Evolutionary conservation across 1,140 invertebrate genomes (phyloP), one percentile per base, ranked within the genome.

Genomic region (Camponotus floridanus): DNA sequence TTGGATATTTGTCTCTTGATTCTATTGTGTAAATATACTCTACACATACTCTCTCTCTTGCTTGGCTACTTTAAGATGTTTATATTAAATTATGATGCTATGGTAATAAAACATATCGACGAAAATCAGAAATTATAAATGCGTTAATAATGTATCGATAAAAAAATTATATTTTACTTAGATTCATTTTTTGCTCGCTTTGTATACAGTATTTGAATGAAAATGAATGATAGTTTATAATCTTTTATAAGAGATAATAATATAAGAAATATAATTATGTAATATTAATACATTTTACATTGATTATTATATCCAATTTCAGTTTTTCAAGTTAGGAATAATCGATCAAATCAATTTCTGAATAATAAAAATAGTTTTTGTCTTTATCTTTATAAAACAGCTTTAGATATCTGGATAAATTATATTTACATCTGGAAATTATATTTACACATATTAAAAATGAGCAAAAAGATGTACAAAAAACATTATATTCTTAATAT

Each of bases 141-240:
- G 70, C 48, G 26, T 31, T 31, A 9, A 48, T 15, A 39, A 80
- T 57, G 42, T 9, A n/a, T 11, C 0, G n/a, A 65, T 6, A 0
- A 48, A 70, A 15, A 79, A 57, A 51, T 51, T 45, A 45, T 45
- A 45, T 39, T 76, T 59, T 33, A 62, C 59, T 36, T 9, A 39
- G 18, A 67, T 67, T 2, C 36, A 42, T 39, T 67, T 21, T 26
- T 26, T 62, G 61, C 9, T 33, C 31, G 6, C 1, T 64, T 33
- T 18, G 48, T 64, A 15, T 31, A 31, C 33, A 48, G 45, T 48
- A 48, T 18, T 15, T 4, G 15, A 51, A 51, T 59, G 2, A 64
- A 6, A 64, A 31, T 64, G 13, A 33, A 64, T 31, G 13, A 7
- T 31, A 26, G 26, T 26, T 26, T 26, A 26, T 26, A 31, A 11